phyloP scores from a whole-genome alignment of 2,888 invertebrate genomes.

The Pteria penguin region DNA sequence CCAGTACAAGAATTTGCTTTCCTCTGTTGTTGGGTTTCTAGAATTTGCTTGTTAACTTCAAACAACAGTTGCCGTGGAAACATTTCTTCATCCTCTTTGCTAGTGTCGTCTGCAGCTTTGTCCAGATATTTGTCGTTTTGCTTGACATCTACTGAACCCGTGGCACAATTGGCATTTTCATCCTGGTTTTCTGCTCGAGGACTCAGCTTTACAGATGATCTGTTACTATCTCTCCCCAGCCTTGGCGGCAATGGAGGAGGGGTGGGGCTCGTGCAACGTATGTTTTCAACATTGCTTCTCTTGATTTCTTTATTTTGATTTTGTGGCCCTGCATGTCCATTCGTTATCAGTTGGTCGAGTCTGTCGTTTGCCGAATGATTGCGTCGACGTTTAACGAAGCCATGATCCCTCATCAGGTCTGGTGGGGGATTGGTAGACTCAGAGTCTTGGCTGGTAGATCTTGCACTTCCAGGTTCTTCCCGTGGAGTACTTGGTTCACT shows the following conservation, averaged over 20 bases:
- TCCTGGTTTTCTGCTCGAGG: too few species aligned
- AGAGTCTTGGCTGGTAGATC: not conserved
- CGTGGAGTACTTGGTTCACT: not conserved
- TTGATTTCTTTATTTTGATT: not conserved
- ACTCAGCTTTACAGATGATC: not conserved
- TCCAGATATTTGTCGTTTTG: not conserved
- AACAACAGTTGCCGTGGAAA: conserved; percentile 50
- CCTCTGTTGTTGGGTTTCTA: conserved; percentile 48
- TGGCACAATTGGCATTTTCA: not conserved
- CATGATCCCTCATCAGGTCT: conserved; percentile 12
- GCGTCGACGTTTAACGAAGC: not conserved
- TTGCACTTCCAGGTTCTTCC: not conserved
- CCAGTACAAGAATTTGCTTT: not conserved
- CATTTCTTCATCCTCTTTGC: conserved; percentile 30
- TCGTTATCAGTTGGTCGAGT: conserved; percentile 36
- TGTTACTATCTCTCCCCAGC: not conserved
- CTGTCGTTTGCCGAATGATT: conserved; percentile 31
- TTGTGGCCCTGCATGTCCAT: conserved; percentile 15
- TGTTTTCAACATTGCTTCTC: conserved; percentile 12
- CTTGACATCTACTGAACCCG: not conserved
- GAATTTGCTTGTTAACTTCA: conserved; percentile 52
- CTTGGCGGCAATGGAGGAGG: conserved; percentile 10
- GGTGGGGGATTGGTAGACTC: not conserved
- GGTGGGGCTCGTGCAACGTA: conserved; percentile 15
- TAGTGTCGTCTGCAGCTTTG: not conserved